A percentile compares a stretch with the other conserved stretches of the same genome.
phyloP scores from a whole-genome alignment of 1,140 invertebrate species.

The Cepaea nemoralis region DNA sequence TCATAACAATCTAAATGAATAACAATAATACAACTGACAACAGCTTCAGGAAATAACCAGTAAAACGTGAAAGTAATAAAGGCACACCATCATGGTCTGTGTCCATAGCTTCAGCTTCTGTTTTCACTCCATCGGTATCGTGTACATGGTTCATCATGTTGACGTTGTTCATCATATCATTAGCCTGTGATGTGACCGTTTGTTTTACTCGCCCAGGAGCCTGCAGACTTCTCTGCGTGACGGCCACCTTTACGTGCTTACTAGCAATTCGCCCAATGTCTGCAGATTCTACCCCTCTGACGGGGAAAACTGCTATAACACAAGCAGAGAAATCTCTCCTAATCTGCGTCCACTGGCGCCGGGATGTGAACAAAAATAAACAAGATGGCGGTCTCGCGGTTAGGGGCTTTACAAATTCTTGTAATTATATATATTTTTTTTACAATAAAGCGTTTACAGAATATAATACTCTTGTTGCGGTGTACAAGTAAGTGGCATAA shows the following conservation, averaged over 20 bases:
- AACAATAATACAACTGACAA: too few relatives aligned
- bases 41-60: too few relatives aligned
- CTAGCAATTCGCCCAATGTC: constrained; percentile 88
- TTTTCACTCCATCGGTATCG: constrained; percentile 75
- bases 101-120: constrained; percentile 82
- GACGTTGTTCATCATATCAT: constrained; percentile 71
- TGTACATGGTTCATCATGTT: constrained; percentile 84
- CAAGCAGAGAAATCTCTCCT: neutral
- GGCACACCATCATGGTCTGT: constrained; percentile 87
- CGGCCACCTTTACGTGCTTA: constrained; percentile 86
- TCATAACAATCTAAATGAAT: too few relatives aligned
- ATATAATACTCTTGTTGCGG: too few relatives aligned
- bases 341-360: constrained; percentile 34
- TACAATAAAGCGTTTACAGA: neutral
- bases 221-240: constrained; percentile 79
- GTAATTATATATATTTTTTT: constrained; percentile 38
- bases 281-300: constrained; percentile 67
- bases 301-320: constrained; percentile 57
- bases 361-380: constrained; percentile 72
- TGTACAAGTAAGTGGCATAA: too few relatives aligned
- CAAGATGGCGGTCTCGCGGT: constrained; percentile 71
- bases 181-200: constrained; percentile 69
- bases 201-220: constrained; percentile 71
- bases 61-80: neutral
- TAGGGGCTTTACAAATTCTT: constrained; percentile 55